A percentile compares a stretch with the other conserved stretches of the same genome.
Conservation (phyloP, 1,140 invertebrate species). For the Lordiphosa collinella region DNA sequence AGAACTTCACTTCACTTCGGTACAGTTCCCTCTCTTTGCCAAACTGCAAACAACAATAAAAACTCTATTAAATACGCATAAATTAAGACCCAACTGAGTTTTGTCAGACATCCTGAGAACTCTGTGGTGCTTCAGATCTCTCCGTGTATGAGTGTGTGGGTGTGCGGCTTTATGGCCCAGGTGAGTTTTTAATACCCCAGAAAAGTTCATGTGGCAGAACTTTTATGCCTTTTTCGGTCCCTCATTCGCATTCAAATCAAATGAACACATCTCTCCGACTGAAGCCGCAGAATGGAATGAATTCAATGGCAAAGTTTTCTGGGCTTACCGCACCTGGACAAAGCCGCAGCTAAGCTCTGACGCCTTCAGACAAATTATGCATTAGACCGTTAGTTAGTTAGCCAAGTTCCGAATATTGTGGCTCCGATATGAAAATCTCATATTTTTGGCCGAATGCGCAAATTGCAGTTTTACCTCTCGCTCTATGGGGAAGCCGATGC, state of each 20-base stretch:
- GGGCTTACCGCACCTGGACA: constrained; percentile 47
- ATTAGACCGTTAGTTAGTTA: constrained; percentile 70
- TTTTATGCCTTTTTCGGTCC: constrained; percentile 61
- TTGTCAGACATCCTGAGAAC: constrained; percentile 37
- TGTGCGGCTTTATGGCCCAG: constrained; percentile 53
- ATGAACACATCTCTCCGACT: constrained; percentile 61
- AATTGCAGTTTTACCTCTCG: constrained; percentile 29
- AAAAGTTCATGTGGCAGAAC: constrained; percentile 67
- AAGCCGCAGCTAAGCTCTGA: constrained; percentile 39
- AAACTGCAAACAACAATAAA: constrained; percentile 75
- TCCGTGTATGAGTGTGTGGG: constrained; percentile 15
- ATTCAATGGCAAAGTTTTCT: constrained; percentile 66
- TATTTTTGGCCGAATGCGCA: constrained; percentile 29
- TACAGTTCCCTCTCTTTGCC: too few species aligned
- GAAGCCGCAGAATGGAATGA: constrained; percentile 62
- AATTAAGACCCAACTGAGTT: constrained; percentile 44
- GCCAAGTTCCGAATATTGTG: constrained; percentile 40
- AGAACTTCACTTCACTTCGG: constrained; percentile 33
- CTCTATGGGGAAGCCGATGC: constrained; percentile 10
- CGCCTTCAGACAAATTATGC: constrained; percentile 71
- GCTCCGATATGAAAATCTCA: constrained; percentile 29
- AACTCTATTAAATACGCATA: constrained; percentile 77
- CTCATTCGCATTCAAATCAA: constrained; percentile 73
- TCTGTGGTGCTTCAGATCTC: constrained; percentile 15
- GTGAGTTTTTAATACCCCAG: constrained; percentile 47